Conservation (phyloP, 1,140 invertebrate genomes). For the Scaptomyza montana region DNA sequence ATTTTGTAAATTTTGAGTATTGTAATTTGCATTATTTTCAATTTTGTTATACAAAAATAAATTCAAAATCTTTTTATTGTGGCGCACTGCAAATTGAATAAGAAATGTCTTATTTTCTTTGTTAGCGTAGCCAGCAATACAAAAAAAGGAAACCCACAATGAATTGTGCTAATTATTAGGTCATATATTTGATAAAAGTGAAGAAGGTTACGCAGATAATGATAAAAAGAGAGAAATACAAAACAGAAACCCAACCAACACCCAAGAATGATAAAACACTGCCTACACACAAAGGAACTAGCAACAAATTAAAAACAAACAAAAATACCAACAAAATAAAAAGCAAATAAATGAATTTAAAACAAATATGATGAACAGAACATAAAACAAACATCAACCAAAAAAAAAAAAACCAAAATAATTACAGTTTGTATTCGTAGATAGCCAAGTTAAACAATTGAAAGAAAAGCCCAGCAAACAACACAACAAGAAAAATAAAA, state of each 20-base stretch:
- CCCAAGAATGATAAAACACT: conserved; percentile 71
- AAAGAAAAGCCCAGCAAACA: conserved; percentile 38
- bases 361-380: conserved; percentile 40
- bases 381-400: conserved; percentile 16
- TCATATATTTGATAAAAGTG: conserved; percentile 25
- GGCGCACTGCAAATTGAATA: conserved; percentile 42
- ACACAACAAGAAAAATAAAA: conserved; percentile 20
- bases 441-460: conserved; percentile 78
- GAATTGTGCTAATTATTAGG: conserved; percentile 59
- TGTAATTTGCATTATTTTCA: conserved; percentile 43
- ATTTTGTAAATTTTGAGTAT: conserved; percentile 40
- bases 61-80: conserved; percentile 59
- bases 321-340: conserved; percentile 71
- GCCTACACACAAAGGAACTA: conserved; percentile 66
- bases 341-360: conserved; percentile 74
- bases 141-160: conserved; percentile 7
- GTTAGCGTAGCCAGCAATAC: conserved; percentile 35
- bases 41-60: conserved; percentile 53
- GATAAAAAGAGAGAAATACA: conserved; percentile 10
- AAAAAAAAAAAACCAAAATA: conserved; percentile 24
- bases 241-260: conserved; percentile 39
- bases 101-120: conserved; percentile 58
- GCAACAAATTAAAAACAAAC: conserved; percentile 73
- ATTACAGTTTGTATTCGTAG: conserved; percentile 66
- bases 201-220: conserved; percentile 4